phyloP scores from a whole-genome alignment of 2,888 invertebrate species.

The Dolomedes plantarius region DNA sequence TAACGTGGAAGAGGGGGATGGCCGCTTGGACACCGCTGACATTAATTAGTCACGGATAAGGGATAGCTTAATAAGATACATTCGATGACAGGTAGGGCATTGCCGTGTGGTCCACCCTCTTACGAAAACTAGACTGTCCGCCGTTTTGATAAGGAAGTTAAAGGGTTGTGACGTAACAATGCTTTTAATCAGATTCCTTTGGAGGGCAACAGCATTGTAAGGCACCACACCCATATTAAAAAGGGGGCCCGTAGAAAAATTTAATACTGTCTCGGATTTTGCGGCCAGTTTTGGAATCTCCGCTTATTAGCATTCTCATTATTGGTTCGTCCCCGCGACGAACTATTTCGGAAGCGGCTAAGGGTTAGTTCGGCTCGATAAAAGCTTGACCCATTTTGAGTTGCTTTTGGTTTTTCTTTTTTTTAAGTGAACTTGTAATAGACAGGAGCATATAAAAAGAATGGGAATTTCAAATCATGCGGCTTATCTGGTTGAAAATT shows the following conservation, averaged over 20 bases:
- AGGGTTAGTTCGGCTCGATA: too few relatives aligned
- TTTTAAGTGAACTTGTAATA: too few relatives aligned
- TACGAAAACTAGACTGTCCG: slow-evolving; percentile 1
- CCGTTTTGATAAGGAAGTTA: slow-evolving; percentile 13
- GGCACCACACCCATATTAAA: not conserved
- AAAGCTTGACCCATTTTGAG: too few relatives aligned
- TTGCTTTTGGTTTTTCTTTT: too few relatives aligned
- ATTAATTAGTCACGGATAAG: not conserved
- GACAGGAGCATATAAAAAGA: too few relatives aligned
- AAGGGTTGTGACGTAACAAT: slow-evolving; percentile 16
- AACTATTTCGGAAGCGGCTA: too few relatives aligned
- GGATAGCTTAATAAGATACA: not conserved
- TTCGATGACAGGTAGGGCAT: not conserved
- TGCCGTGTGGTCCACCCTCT: not conserved
- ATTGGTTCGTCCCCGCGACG: too few relatives aligned
- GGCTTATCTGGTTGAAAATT: too few relatives aligned
- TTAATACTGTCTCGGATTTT: not conserved
- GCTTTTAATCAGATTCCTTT: slow-evolving; percentile 11
- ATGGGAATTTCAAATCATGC: too few relatives aligned
- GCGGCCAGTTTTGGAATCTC: not conserved
- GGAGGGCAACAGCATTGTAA: not conserved
- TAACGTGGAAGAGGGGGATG: not conserved
- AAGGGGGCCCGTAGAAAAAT: not conserved
- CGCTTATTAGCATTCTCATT: too few relatives aligned
- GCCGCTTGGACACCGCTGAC: not conserved